Evolutionary conservation across 1,140 invertebrate species (phyloP), one percentile per base, ranked within the genome.

Genomic region (Stratiolaelaps scimitus): DNA sequence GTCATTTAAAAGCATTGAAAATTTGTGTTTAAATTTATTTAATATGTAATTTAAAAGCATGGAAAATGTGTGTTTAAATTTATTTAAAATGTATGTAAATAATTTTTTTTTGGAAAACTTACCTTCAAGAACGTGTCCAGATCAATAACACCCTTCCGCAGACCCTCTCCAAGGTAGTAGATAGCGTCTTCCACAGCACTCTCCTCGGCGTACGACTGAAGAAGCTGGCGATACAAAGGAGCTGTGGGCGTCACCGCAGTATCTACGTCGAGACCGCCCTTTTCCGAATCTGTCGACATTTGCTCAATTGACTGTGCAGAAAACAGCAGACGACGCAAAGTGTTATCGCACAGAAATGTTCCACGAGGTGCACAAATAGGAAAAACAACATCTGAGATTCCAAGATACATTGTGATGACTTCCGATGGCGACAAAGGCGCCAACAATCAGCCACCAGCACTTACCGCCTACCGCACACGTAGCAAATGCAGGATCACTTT

Each of bases 121-220:
- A 74, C 73, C 74, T 96, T 96, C 66, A 98, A 80, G 79, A 96
- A 99, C 47, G 88, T 85, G 73, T 98, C 93, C 70, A 98, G 76
- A 78, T 95, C 92, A 73, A 98, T 91, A 2, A 93, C 88, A 66
- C 88, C 86, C 71, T 87, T 86, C 69, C 92, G 80, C 64, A 98
- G 76, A 26, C 90, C 94, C 79, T 98, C 92, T n/a, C 91, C 92
- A 73, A 98, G 84, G 76, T 93, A 95, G 76, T 98, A 99, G 72
- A 98, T 95, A 64, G 92, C 88, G 82, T 99, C 95, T 80, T 98
- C 94, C 60, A 89, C 85, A 13, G 95, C 92, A 71, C 93, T 90
- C 79, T 98, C 95, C 78, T 98, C 92, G 64, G 92, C 91, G 83
- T 91, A 98, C 40, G 91, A 84, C 78, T 90, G 91, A 34, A 98